Evolutionary conservation across 1,140 invertebrate genomes (phyloP).

Genomic region (Metopolophium dirhodum): DNA sequence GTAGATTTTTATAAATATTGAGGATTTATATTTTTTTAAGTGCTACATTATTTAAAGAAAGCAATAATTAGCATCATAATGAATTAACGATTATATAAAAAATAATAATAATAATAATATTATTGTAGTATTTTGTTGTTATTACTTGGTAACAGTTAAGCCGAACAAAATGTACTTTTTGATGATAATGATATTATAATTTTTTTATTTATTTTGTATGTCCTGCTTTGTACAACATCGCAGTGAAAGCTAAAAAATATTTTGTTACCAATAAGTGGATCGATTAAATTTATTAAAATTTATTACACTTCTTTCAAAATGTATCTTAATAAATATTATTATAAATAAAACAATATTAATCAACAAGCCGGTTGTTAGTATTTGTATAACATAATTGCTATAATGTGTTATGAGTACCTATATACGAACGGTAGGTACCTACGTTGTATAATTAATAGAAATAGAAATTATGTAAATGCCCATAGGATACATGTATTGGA

Average conservation of each 20-base stretch:
- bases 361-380: not conserved
- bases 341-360: not conserved
- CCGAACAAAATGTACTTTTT: not conserved
- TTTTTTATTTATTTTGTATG: not conserved
- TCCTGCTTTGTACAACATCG: not conserved
- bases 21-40: no score
- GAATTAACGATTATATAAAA: not conserved
- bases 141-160: not conserved
- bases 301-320: not conserved
- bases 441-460: not conserved
- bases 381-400: not conserved
- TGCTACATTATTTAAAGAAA: no score
- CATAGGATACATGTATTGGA: not conserved
- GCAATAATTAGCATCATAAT: no score
- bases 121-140: no score
- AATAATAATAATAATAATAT: not conserved
- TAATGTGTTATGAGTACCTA: not conserved
- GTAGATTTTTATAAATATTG: no score
- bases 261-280: constrained; percentile 6
- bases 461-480: constrained; percentile 2
- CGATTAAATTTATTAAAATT: not conserved
- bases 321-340: not conserved
- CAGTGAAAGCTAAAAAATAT: not conserved
- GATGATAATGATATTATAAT: not conserved
- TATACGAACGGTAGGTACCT: not conserved